Base-by-base conservation (phyloP, 2,888 invertebrate species). In the Ormyrus rosae region DNA sequence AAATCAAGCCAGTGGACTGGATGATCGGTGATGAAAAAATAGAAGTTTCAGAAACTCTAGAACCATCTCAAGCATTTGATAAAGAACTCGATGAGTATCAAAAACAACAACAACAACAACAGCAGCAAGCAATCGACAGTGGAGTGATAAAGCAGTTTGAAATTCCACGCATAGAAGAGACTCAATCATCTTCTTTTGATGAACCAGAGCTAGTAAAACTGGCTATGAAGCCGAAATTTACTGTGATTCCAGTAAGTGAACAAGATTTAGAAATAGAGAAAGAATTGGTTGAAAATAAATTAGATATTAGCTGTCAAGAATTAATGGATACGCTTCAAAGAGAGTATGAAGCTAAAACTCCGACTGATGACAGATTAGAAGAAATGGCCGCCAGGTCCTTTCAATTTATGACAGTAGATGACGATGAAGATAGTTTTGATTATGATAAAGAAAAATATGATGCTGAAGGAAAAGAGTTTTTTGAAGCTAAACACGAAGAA, bases 1-100 rank as follows among this genome's bases (percentile, higher is more conserved):
- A 91, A 50, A 90, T 90, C 55, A 87, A 88, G 46, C 89, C 89
- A 0, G 87, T 87, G 1, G 84, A 89, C 34, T 91, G 90, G 90
- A 89, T 88, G 89, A 90, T 91, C 46, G 90, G 90, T 0, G 90
- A 90, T 53, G 90, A 90, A 72, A 91, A 91, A 81, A 90, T 90
- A 50, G 90, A 90, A 69, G 89, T 91, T 74, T 85, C 88, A 0
- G 90, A 91, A 70, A 84, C 85, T 0, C 46, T 90, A 1, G 86
- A 90, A 19, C 90, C 90, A 1, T 90, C 86, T 0, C 87, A 90
- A 75, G 89, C 84, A 0, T 91, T 90, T 56, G 86, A 90, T 76
- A 89, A 88, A 69, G 90, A 91, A 78, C 85, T 91, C 10, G 90
- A 91, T 2, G 90, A 88, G 71, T 90, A 90, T 56, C 88, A 90